Conservation (phyloP, 2,797 vertebrate genomes). For the Sebastes iracundus region DNA sequence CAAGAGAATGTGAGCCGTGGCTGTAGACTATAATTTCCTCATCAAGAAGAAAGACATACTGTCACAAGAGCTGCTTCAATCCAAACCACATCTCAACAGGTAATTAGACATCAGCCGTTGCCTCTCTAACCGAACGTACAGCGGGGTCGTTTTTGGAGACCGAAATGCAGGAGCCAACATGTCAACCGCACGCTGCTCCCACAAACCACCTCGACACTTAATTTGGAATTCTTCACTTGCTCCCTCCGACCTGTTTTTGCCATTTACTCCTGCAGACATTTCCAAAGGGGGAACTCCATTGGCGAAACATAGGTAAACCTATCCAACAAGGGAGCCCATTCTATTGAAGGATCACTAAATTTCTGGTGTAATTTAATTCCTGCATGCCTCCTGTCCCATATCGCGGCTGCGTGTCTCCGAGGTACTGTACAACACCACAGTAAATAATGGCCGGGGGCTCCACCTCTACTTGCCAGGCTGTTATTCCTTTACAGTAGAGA, state of each 20-base stretch:
- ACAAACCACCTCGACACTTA: conserved; percentile 56
- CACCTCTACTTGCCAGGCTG: conserved; percentile 58
- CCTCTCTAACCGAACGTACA: conserved; percentile 46
- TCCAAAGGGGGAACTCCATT: conserved; percentile 62
- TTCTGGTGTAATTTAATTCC: conserved; percentile 81
- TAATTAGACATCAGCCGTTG: conserved; percentile 66
- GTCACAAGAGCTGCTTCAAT: conserved; percentile 59
- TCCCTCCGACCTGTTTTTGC: conserved; percentile 68
- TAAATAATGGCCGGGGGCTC: conserved; percentile 77
- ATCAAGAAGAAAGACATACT: conserved; percentile 62
- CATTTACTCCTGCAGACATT: conserved; percentile 63
- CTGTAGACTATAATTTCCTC: conserved; percentile 72
- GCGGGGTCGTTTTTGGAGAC: conserved; percentile 28
- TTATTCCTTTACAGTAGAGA: conserved; percentile 75
- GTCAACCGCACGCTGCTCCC: conserved; percentile 48
- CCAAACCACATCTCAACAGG: conserved; percentile 77
- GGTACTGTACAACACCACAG: conserved; percentile 54
- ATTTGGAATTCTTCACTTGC: conserved; percentile 66
- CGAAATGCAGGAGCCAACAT: conserved; percentile 61
- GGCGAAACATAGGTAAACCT: conserved; percentile 70
- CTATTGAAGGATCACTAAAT: conserved; percentile 80
- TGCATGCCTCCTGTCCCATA: conserved; percentile 72
- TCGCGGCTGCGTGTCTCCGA: conserved; percentile 66
- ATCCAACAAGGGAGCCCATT: conserved; percentile 81
- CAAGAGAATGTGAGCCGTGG: conserved; percentile 52